These are phyloP conservation scores for Paralvinella palmiformis DNA, from an alignment of 1,140 invertebrate genomes.

Conservation along the genomic window DNA sequence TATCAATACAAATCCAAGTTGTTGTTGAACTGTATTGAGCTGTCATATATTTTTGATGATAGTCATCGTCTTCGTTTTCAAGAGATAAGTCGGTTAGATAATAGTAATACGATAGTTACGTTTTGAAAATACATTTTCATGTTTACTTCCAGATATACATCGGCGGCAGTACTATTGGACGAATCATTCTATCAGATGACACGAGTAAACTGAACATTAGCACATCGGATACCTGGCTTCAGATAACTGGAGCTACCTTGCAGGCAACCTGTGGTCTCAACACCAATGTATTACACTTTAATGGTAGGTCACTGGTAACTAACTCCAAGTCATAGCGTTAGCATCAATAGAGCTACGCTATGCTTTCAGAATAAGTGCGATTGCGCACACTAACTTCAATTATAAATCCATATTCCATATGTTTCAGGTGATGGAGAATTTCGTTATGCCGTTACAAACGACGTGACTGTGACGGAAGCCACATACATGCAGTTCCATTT, in stretches of 20 bases:
- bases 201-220: constrained; percentile 28
- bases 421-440: constrained; percentile 35
- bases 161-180: constrained; percentile 45
- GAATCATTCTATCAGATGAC: constrained; percentile 40
- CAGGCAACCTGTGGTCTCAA: constrained; percentile 39
- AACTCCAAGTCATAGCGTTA: no score
- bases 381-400: no score
- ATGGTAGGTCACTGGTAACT: constrained; percentile 33
- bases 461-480: constrained; percentile 42
- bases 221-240: constrained; percentile 44
- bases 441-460: constrained; percentile 50
- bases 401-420: no score
- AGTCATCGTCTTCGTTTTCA: no score
- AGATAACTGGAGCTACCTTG: constrained; percentile 40
- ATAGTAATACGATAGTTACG: no score
- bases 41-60: no score
- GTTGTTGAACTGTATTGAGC: no score
- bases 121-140: no score
- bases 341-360: no score
- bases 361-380: no score
- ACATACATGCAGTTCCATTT: constrained; percentile 49
- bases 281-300: constrained; percentile 33
- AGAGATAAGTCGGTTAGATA: no score
- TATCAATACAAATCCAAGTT: no score
- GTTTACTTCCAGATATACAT: constrained; percentile 49